Evolutionary conservation across 2,888 invertebrate species (phyloP).

Genomic region (Mimachlamys varia): DNA sequence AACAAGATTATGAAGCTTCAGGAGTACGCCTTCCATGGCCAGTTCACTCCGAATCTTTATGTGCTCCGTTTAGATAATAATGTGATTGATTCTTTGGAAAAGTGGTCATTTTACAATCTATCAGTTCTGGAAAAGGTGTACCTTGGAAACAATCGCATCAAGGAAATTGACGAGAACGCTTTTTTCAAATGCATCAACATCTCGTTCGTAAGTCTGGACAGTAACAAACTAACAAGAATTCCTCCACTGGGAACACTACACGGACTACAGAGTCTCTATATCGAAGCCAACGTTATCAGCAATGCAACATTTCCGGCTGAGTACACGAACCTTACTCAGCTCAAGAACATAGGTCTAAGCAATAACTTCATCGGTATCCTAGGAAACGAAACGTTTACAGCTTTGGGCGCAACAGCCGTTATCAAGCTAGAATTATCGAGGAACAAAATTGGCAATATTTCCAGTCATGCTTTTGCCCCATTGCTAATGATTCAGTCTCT

Average conservation of each 20-base stretch:
- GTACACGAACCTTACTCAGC: constrained; percentile 47
- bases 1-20: constrained; percentile 59
- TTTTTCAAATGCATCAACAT: constrained; percentile 56
- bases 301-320: constrained; percentile 66
- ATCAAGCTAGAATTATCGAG: constrained; percentile 64
- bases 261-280: constrained; percentile 58
- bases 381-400: constrained; percentile 59
- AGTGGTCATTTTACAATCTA: constrained; percentile 57
- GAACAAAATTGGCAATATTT: constrained; percentile 61
- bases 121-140: constrained; percentile 53
- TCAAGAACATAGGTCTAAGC: constrained; percentile 62
- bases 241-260: constrained; percentile 58
- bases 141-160: constrained; percentile 59
- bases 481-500: constrained; percentile 63
- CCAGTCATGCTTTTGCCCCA: constrained; percentile 57
- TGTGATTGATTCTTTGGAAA: constrained; percentile 51
- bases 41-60: constrained; percentile 47
- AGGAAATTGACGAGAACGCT: constrained; percentile 54
- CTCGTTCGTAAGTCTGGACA: constrained; percentile 57
- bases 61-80: constrained; percentile 62
- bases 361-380: constrained; percentile 63
- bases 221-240: constrained; percentile 60
- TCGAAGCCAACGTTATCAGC: constrained; percentile 64
- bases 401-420: constrained; percentile 55
- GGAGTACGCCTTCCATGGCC: constrained; percentile 56